Base-by-base conservation (phyloP, 1,140 invertebrate genomes). In the Drosophila punjabiensis region DNA sequence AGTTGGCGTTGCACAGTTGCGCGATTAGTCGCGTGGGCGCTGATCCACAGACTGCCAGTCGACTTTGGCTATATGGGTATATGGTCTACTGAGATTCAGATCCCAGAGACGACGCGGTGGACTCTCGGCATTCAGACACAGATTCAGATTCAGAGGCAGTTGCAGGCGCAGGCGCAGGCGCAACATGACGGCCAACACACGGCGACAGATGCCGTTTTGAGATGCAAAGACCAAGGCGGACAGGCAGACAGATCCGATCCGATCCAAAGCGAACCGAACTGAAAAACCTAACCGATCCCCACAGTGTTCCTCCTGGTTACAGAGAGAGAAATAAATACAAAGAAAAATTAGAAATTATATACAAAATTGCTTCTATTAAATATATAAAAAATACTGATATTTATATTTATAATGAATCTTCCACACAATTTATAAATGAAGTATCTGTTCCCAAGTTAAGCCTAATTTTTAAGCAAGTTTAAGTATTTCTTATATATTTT, bases 151-250 rank as follows among this genome's bases (percentile, higher is more conserved):
- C 48, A 9, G 64, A 52, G 52, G 52, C 47, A 37, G 33, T 48
- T 39, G 64, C 67, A 71, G 71, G 41, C 76, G 85, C 83, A 88
- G 84, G 84, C 84, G 85, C 84, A 88, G 81, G 84, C 84, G 81
- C 85, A 84, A 87, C 85, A 87, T 87, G 84, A 87, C 84, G 84
- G 84, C 84, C 85, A 87, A 84, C 84, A 89, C 71, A 74, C 71
- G 20, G 71, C 76, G 84, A 84, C 84, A 89, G 52, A 76, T 76
- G 71, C 68, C 68, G 81, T 84, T 87, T 78, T 79, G 73, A 82
- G 84, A 88, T 85, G 81, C 68, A 71, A 58, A 66, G 65, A 67
- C 61, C 68, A 62, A 79, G 76, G 76, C 76, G 76, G 76, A 79
- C 76, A 79, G 76, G 59, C 76, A 79, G 76, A 70, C 64, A 79